Evolutionary conservation across 2,113 vertebrate species (phyloP), one percentile per base, ranked within the genome.

Genomic region (Scopus umbretta): DNA sequence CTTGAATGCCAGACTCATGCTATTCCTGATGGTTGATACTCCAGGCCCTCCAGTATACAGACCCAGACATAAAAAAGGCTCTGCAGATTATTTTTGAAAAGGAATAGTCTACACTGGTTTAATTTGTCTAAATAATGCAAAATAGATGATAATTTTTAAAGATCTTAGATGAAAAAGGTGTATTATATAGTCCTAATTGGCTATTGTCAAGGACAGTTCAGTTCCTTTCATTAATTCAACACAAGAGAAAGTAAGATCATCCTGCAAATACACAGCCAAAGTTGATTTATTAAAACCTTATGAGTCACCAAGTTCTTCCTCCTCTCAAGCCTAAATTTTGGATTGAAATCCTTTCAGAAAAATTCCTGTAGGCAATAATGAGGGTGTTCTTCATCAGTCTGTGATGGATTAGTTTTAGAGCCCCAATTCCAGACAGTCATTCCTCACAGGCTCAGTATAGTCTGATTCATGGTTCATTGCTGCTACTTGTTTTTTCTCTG

Each of bases 301-400:
- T 93, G 85, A 93, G 66, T 97, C 92, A 92, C 67, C 30, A 71
- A 68, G 65, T 94, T 90, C 45, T 93, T 61, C n/a, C 83, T 20
- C 62, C 83, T 63, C 40, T 80, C 43, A 72, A 86, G 72, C 36
- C 70, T 50, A 19, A 81, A 63, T 92, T 95, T 81, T 86, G 58
- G 36, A 65, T 66, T 93, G 17, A 92, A 95, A 90, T 87, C 22
- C 27, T 70, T 59, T 91, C 56, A 82, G 55, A 85, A 94, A 55
- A 86, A 85, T 10, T 80, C 38, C 73, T 61, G 43, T 50, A 90
- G 88, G 66, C 67, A 83, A 90, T 86, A 78, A 84, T 52, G 52
- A 94, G 62, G 23, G 25, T 53, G 38, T 70, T 87, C 61, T 76
- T 83, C 34, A 75, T 81, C 26, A 66, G 13, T 86, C 30, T 89